These are phyloP conservation scores for Apis mellifera DNA, from an alignment of 1,140 invertebrate species.

Conservation along the genomic window Amel_HAv3.1 CM009938.2:8742501-8743000, in stretches of 20 bases:
- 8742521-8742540: no score
- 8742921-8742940: slow-evolving; percentile 18
- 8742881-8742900: no score
- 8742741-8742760: neutral
- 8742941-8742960: neutral
- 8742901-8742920: neutral
- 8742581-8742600: no score
- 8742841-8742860: neutral
- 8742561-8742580: no score
- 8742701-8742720: neutral
- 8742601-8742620: no score
- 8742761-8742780: neutral
- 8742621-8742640: no score
- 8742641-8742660: no score
- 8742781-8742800: neutral
- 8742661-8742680: no score
- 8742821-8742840: no score
- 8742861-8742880: neutral
- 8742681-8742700: neutral
- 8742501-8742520: no score
- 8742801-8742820: neutral
- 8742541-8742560: no score
- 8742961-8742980: neutral
- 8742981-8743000: neutral
- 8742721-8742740: neutral